These are phyloP conservation scores for Bagarius yarrelli DNA, from an alignment of 2,113 vertebrate species.

Conservation along the genomic window DNA sequence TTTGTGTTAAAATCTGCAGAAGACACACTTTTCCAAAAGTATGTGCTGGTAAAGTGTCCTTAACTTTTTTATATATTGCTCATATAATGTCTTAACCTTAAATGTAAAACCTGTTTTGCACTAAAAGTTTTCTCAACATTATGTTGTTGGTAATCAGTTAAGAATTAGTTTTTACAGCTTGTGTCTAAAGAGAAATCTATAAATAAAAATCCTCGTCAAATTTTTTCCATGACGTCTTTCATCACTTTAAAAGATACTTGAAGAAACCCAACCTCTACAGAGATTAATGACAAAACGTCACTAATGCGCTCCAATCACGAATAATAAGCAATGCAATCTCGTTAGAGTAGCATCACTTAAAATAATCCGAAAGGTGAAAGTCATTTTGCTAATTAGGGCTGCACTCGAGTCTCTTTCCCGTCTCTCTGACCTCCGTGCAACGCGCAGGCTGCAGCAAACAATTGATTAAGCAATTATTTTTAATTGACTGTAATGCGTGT, in stretches of 20 bases:
- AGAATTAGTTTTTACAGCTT: too few relatives aligned
- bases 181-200: too few relatives aligned
- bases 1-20: too few relatives aligned
- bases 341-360: constrained; percentile 33
- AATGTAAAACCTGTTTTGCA: neutral
- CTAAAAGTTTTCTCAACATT: too few relatives aligned
- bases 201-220: neutral
- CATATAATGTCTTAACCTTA: neutral
- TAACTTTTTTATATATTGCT: neutral
- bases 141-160: too few relatives aligned
- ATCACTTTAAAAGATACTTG: neutral
- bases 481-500: constrained; percentile 67
- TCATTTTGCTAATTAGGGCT: constrained; percentile 39
- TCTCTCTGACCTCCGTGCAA: constrained; percentile 28
- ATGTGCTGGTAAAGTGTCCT: neutral
- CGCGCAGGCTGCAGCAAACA: constrained; percentile 44
- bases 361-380: constrained; percentile 41
- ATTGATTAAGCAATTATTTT: constrained; percentile 62
- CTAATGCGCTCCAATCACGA: neutral
- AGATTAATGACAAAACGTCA: constrained; percentile 21
- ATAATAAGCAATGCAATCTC: constrained; percentile 25
- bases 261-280: neutral
- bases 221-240: neutral
- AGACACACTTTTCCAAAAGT: too few relatives aligned
- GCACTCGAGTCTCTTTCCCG: constrained; percentile 29